Percentiles rank a stretch among this genome's conserved stretches.
These are phyloP conservation scores for Sialia sialis DNA, from an alignment of 2,113 vertebrate species.

Conservation along the genomic window DNA sequence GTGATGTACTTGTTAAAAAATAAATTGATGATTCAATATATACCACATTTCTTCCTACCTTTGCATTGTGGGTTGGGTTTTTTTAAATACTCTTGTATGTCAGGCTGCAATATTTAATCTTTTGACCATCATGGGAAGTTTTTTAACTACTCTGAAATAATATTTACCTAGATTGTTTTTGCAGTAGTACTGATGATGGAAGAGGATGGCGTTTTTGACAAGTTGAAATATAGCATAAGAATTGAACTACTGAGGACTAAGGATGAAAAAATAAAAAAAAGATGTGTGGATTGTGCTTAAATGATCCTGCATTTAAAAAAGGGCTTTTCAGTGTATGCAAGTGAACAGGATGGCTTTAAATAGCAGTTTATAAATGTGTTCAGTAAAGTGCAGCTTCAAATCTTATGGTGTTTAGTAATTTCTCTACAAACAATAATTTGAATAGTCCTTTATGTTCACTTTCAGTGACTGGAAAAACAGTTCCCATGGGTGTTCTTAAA, in stretches of 20 bases:
- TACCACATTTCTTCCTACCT: neutral
- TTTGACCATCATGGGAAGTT: neutral
- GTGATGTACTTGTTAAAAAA: neutral
- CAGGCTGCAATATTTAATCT: neutral
- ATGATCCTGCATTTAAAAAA: neutral
- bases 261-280: neutral
- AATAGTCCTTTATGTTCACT: neutral
- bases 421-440: neutral
- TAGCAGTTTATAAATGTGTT: neutral
- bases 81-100: neutral
- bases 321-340: neutral
- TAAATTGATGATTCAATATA: neutral
- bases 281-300: neutral
- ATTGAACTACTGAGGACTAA: neutral
- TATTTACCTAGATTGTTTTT: neutral
- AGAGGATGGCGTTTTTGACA: constrained; percentile 15
- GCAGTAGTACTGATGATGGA: neutral
- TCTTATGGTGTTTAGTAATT: neutral
- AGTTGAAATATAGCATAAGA: neutral
- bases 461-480: neutral
- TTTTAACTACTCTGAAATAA: neutral
- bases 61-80: neutral
- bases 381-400: constrained; percentile 2
- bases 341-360: neutral
- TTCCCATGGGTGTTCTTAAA: neutral